These are phyloP conservation scores for Liasis olivaceus DNA, from an alignment of 2,797 vertebrate species.

Conservation along the genomic window DNA sequence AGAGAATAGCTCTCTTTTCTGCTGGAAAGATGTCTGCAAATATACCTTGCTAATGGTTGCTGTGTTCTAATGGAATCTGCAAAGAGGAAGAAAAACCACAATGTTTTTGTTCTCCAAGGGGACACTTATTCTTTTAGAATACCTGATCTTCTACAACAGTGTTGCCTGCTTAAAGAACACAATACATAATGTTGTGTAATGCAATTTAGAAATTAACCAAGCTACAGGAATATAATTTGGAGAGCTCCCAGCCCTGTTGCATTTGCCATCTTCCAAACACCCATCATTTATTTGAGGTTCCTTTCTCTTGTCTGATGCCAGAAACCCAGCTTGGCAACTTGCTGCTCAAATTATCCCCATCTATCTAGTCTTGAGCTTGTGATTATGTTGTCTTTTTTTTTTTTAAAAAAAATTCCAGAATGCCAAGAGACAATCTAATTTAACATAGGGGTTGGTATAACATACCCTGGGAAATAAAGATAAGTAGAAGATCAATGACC, in stretches of 20 bases:
- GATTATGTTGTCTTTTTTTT: slow-evolving; percentile 43
- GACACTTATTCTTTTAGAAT: slow-evolving; percentile 3
- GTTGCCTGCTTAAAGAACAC: background rate
- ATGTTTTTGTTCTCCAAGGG: slow-evolving; percentile 45
- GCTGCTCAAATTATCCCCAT: background rate
- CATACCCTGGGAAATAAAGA: slow-evolving; percentile 22
- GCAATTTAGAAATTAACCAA: slow-evolving; percentile 26
- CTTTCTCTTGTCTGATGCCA: slow-evolving; percentile 28
- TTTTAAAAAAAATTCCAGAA: slow-evolving; percentile 21
- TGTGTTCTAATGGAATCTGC: slow-evolving; percentile 46
- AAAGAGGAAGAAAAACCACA: slow-evolving; percentile 37
- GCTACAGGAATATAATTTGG: slow-evolving; percentile 27
- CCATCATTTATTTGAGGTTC: slow-evolving; percentile 16
- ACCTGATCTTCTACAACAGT: slow-evolving; percentile 1
- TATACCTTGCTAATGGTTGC: slow-evolving; percentile 49
- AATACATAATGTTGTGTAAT: slow-evolving; percentile 20
- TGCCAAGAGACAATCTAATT: slow-evolving; percentile 25
- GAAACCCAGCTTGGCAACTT: slow-evolving; percentile 26
- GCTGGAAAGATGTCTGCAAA: slow-evolving; percentile 62
- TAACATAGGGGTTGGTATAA: slow-evolving; percentile 2
- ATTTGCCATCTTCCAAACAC: background rate
- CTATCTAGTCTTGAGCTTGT: slow-evolving; percentile 41
- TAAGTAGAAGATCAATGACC: slow-evolving; percentile 33
- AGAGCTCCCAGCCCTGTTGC: slow-evolving; percentile 11
- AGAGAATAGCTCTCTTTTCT: slow-evolving; percentile 62